phyloP scores from a whole-genome alignment of 2,888 invertebrate species.

The Ophonus ardosiacus region DNA sequence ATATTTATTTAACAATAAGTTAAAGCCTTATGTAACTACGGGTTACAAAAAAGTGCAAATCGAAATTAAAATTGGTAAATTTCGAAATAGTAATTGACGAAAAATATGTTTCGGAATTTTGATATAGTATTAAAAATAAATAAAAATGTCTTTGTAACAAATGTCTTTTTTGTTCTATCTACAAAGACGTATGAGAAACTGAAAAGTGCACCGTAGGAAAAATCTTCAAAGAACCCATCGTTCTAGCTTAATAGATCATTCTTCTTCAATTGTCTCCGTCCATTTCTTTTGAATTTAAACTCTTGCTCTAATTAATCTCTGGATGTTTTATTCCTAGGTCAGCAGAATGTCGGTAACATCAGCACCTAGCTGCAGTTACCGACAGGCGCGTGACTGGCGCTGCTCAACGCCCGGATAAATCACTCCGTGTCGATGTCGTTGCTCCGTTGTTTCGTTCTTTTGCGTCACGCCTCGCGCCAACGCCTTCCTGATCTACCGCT shows the following conservation, averaged over 20 bases:
- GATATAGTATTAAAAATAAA: no score
- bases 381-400: slow-evolving; percentile 19
- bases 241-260: background rate
- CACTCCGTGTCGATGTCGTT: slow-evolving; percentile 31
- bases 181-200: no score
- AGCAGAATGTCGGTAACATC: background rate
- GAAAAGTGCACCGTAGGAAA: no score
- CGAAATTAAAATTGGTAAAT: no score
- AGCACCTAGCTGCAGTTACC: background rate
- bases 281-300: background rate
- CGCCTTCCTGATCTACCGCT: background rate
- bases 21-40: no score
- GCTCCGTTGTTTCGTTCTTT: background rate
- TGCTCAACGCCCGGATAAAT: slow-evolving; percentile 35
- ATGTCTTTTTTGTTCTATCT: no score
- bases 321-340: background rate
- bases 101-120: no score
- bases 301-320: background rate
- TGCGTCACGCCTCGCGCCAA: slow-evolving; percentile 19
- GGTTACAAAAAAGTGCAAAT: no score
- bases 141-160: no score
- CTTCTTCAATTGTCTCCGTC: background rate
- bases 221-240: background rate
- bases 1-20: no score
- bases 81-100: no score